Base-by-base conservation (phyloP, 2,888 invertebrate genomes). In the Drosophila colorata region DNA sequence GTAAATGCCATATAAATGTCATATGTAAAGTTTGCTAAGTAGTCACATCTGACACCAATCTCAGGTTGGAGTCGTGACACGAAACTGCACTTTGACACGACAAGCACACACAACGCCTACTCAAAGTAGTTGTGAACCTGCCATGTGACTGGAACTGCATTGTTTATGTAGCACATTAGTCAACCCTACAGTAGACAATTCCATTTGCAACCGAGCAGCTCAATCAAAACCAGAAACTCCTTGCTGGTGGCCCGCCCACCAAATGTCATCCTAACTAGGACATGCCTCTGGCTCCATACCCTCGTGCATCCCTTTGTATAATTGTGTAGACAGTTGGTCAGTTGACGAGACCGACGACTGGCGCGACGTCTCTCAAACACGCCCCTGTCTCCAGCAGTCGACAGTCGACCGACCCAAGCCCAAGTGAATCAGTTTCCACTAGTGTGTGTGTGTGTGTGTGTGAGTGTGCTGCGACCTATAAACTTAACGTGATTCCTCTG, bases 381-480 rank as follows among this genome's bases (percentile, higher is more conserved):
- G 90, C 90, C 90, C 83, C 90, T 90, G 90, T 90, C 90, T 90
- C 89, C 90, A 81, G 77, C 59, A 38, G 23, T 38, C 49, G 57
- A 33, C 23, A 28, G 38, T 44, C 71, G 65, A 63, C 65, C 61
- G 63, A 64, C 72, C 60, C 67, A 55, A 64, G 44, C 49, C 65
- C 56, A 74, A 78, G 59, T 64, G 72, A 80, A 77, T 77, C 78
- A 71, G 67, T 69, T 69, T 75, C 60, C 68, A 68, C 67, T 51
- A 47, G 59, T 16, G 11, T 31, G 7, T 44, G 31, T 43, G 33
- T 37, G 38, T 52, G 16, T 64, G 40, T 40, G 48, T 44, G 37
- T 40, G 51, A 52, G 66, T 61, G 28, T 46, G 47, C 41, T 49
- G 47, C 72, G 84, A 83, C 84, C 80, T 71, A 84, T 68, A 83